Evolutionary conservation across 2,888 invertebrate species (phyloP), one percentile per base, ranked within the genome.

Genomic region (Ligdia adustata): DNA sequence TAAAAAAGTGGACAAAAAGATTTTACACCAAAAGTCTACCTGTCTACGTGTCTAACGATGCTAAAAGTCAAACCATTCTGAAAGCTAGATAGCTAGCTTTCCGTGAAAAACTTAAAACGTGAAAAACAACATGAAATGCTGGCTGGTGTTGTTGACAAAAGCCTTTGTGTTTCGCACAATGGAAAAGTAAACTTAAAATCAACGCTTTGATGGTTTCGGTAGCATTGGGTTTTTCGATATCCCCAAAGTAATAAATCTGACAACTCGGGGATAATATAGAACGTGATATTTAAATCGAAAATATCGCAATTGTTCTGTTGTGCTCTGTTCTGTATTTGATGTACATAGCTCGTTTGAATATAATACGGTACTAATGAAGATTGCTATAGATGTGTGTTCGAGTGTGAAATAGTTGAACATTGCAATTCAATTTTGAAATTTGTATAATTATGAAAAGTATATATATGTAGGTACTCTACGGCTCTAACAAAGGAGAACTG

Each of bases 191-290:
- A 28, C 20, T 16, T 26, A 33, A 27, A 37, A n/a, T 27, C 46
- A 28, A 39, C 9, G n/a, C 32, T 28, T 35, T 48, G 48, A 38
- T 42, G 37, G 22, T 15, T 33, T n/a, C 24, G n/a, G 11, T 22
- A 15, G 16, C 28, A 22, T 7, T 16, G 12, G 27, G 22, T 14
- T 16, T 31, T 15, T 13, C 9, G 24, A 9, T 28, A 11, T 31
- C 37, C 37, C n/a, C n/a, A n/a, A n/a, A n/a, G n/a, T 16, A 24
- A 22, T 31, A 14, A 37, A 37, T 29, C 24, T 13, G 12, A 31
- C 9, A 22, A 20, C n/a, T n/a, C n/a, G n/a, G n/a, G n/a, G n/a
- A n/a, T n/a, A n/a, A n/a, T n/a, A n/a, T n/a, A n/a, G n/a, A n/a
- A n/a, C n/a, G n/a, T n/a, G n/a, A n/a, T n/a, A n/a, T n/a, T n/a